Percentiles rank a stretch among this genome's conserved stretches.
Evolutionary conservation across 2,888 invertebrate genomes (phyloP).

Genomic region (Archips xylosteana): DNA sequence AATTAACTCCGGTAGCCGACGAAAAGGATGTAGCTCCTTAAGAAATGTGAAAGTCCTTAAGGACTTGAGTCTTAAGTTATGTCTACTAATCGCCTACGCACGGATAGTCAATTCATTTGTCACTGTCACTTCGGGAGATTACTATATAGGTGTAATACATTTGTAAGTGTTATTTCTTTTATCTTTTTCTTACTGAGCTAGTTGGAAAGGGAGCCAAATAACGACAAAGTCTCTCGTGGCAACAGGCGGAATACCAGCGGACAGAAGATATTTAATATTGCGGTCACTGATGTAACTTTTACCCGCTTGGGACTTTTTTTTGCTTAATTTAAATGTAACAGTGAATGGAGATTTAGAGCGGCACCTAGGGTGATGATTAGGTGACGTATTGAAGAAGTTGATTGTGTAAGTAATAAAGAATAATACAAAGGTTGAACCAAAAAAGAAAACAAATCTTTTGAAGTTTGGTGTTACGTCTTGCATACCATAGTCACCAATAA

Average conservation of each 20-base stretch:
- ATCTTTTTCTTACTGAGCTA: background rate
- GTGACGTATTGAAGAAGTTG: background rate
- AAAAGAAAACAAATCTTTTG: background rate
- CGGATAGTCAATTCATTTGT: background rate
- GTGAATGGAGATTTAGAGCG: constrained; percentile 8
- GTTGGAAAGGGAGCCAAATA: background rate
- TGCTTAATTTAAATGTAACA: constrained; percentile 9
- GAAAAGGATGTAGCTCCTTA: constrained; percentile 13
- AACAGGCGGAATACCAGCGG: background rate
- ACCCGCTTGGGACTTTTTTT: background rate
- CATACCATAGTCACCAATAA: no score
- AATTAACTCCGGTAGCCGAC: background rate
- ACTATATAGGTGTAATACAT: background rate
- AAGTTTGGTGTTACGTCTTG: background rate
- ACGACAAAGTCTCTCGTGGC: background rate
- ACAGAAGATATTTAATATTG: background rate
- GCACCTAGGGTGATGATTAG: constrained; percentile 5
- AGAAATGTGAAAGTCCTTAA: constrained; percentile 7
- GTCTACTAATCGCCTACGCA: constrained; percentile 6
- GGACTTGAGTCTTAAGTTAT: constrained; percentile 6
- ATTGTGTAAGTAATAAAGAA: background rate
- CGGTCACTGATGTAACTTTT: constrained; percentile 1
- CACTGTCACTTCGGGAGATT: background rate
- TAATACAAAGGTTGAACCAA: background rate
- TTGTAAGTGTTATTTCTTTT: background rate